A percentile compares a stretch with the other conserved stretches of the same genome.
Conservation (phyloP, 2,888 invertebrate genomes). For the Linyphia triangularis region DNA sequence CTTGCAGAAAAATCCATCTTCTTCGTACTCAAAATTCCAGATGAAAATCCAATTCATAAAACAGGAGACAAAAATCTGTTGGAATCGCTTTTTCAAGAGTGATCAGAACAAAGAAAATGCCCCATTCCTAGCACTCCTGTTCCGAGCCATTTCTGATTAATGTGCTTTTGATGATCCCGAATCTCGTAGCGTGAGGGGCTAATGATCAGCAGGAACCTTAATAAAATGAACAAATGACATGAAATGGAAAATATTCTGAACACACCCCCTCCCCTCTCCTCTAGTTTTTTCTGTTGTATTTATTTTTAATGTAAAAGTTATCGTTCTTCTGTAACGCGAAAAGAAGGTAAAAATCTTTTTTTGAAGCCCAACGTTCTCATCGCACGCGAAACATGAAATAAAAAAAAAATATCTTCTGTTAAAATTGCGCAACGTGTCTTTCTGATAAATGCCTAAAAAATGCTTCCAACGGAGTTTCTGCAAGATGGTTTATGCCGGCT, state of each 20-base stretch:
- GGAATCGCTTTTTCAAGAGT: constrained; percentile 19
- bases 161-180: constrained; percentile 59
- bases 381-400: constrained; percentile 17
- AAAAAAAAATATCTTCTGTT: constrained; percentile 7
- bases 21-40: not conserved
- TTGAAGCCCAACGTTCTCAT: constrained; percentile 22
- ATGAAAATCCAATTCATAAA: constrained; percentile 30
- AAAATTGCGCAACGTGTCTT: constrained; percentile 26
- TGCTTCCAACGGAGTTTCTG: constrained; percentile 15
- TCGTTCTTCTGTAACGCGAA: constrained; percentile 24
- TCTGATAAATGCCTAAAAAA: constrained; percentile 10
- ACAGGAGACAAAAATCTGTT: constrained; percentile 13
- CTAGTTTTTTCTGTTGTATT: constrained; percentile 9
- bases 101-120: constrained; percentile 18
- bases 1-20: not conserved
- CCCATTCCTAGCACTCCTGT: constrained; percentile 10
- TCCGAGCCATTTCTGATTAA: constrained; percentile 57
- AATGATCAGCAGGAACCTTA: constrained; percentile 53
- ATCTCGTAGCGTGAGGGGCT: constrained; percentile 44
- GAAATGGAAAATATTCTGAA: constrained; percentile 54
- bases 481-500: constrained; percentile 25
- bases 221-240: constrained; percentile 59
- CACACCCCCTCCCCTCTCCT: not conserved
- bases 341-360: constrained; percentile 48
- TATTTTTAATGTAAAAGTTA: constrained; percentile 57